Evolutionary conservation across 1,140 invertebrate species (phyloP), one percentile per base, ranked within the genome.

Genomic region (Drosophila erecta): DNA sequence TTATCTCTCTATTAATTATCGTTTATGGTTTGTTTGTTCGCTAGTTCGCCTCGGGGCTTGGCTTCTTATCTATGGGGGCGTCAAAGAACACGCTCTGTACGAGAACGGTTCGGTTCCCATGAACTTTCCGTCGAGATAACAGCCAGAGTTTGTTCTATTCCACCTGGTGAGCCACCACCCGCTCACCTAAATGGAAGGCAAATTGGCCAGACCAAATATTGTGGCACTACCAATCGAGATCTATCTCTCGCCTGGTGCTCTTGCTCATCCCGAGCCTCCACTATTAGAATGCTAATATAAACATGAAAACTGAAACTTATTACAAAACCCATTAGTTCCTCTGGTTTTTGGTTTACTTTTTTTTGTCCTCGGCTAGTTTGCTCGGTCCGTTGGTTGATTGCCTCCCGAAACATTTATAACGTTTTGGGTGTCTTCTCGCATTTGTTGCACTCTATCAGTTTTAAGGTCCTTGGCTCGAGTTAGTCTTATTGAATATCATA

Each of bases 1-100:
- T 87, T 87, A 87, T 87, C 83, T 87, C 79, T 87, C 79, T 89
- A 87, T 87, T 87, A 87, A 87, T 87, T 87, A 87, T 87, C 84
- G 83, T 87, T 87, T 87, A 87, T 87, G 84, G 83, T 69, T 83
- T 87, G 79, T 89, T 87, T 86, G 83, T 72, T 76, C 62, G 55
- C 55, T 73, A 54, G 66, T 61, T 51, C 17, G 38, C 46, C 49
- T 50, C 50, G 58, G 76, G 77, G 81, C 50, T 80, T 53, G 49
- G 43, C 11, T 14, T 38, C 80, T 83, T 84, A 83, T 83, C 80
- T 38, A 53, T 53, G 69, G 74, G 62, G 78, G 78, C 78, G 76
- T 83, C 76, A 76, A 61, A 57, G 51, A 81, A 72, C 76, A 79
- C 71, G 81, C 53, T 41, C 53, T 50, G 24, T 38, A 50, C 37